These are phyloP conservation scores for Pinna nobilis DNA, from an alignment of 1,140 invertebrate species.

Conservation along the genomic window DNA sequence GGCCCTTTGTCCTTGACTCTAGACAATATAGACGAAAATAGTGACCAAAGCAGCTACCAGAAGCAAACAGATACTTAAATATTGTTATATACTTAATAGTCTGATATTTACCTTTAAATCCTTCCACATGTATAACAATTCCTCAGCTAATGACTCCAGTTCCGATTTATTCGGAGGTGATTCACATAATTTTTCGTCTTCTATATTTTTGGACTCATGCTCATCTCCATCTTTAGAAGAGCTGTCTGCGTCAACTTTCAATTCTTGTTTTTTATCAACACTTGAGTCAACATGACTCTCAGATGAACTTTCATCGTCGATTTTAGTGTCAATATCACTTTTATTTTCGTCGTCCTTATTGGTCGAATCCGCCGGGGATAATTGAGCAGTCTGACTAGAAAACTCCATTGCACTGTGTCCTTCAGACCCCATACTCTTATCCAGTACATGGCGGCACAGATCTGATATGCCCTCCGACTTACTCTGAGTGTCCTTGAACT, in stretches of 20 bases:
- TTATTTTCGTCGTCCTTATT: constrained; percentile 13
- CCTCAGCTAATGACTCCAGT: constrained; percentile 76
- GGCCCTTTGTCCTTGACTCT: too few relatives aligned
- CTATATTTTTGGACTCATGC: background rate
- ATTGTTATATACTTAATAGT: too few relatives aligned
- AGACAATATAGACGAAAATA: too few relatives aligned
- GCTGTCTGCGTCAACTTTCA: too few relatives aligned
- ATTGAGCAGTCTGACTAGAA: background rate
- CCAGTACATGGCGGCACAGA: constrained; percentile 38
- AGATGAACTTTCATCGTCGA: too few relatives aligned
- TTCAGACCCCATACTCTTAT: constrained; percentile 16
- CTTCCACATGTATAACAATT: constrained; percentile 85
- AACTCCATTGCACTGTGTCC: background rate
- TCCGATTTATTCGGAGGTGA: constrained; percentile 34
- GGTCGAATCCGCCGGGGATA: constrained; percentile 1
- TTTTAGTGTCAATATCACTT: constrained; percentile 14
- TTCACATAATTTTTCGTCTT: constrained; percentile 20
- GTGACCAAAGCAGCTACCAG: too few relatives aligned
- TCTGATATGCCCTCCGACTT: constrained; percentile 24
- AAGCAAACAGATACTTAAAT: too few relatives aligned
- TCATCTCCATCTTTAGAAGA: too few relatives aligned
- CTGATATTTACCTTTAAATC: constrained; percentile 80
- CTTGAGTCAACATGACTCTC: constrained; percentile 12
- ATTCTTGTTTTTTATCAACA: constrained; percentile 13
- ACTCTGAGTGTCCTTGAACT: background rate